Percentiles rank a stretch among this genome's conserved stretches.
Evolutionary conservation across 2,888 invertebrate species (phyloP).

Genomic region (Xanthostigma xanthostigma): DNA sequence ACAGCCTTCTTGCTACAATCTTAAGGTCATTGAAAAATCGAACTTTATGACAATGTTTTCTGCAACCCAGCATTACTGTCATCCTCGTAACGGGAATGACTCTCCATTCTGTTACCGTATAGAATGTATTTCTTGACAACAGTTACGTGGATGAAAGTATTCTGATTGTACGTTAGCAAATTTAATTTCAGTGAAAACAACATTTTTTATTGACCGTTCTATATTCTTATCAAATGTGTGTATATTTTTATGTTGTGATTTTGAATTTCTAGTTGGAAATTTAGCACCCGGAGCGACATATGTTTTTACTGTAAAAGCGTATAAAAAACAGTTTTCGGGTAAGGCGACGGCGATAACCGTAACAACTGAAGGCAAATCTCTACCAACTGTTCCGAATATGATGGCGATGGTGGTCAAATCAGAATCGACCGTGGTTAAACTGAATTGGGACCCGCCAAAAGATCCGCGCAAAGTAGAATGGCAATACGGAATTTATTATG

Average conservation of each 20-base stretch:
- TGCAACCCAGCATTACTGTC: too few species aligned
- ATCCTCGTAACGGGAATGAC: too few species aligned
- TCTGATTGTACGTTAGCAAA: not conserved
- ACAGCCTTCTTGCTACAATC: too few species aligned
- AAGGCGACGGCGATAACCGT: slow-evolving; percentile 32
- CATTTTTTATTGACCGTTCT: not conserved
- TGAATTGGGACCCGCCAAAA: slow-evolving; percentile 50
- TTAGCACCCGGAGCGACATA: slow-evolving; percentile 37
- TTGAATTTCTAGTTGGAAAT: slow-evolving; percentile 30
- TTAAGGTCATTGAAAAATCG: too few species aligned
- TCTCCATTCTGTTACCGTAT: too few species aligned
- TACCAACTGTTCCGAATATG: slow-evolving; percentile 32
- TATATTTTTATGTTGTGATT: not conserved
- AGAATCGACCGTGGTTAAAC: slow-evolving; percentile 42
- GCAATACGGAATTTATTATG: slow-evolving; percentile 61
- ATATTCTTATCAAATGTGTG: not conserved
- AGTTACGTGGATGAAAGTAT: too few species aligned
- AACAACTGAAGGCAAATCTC: slow-evolving; percentile 25
- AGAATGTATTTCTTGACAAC: too few species aligned
- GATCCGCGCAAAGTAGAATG: slow-evolving; percentile 38
- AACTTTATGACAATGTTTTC: too few species aligned
- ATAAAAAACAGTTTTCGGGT: slow-evolving; percentile 40
- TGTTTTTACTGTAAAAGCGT: slow-evolving; percentile 44
- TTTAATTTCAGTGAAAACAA: not conserved
- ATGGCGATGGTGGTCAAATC: slow-evolving; percentile 35